Conservation (phyloP, 2,113 vertebrate species). For the Ivindomyrus marchei region DNA sequence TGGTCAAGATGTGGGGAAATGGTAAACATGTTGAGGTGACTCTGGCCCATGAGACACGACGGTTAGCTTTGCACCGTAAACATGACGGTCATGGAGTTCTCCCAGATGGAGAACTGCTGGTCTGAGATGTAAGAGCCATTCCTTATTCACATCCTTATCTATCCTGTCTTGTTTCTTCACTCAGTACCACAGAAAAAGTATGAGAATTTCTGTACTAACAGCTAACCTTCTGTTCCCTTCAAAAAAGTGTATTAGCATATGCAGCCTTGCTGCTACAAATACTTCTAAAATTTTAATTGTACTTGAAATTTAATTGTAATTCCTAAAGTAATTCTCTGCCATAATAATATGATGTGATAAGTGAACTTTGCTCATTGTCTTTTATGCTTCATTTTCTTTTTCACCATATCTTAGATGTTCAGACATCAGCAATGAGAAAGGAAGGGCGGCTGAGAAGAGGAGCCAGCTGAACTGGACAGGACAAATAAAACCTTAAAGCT, state of each 20-base stretch:
- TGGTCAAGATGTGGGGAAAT: neutral
- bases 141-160: neutral
- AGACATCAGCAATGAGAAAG: neutral
- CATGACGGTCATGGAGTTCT: neutral
- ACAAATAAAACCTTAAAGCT: neutral
- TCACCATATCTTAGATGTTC: neutral
- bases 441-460: neutral
- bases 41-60: neutral
- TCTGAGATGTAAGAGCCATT: neutral
- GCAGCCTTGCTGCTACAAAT: neutral
- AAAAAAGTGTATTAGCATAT: neutral
- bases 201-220: neutral
- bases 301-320: neutral
- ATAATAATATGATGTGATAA: neutral
- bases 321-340: neutral
- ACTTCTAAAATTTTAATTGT: neutral
- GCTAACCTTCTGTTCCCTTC: neutral
- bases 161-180: neutral
- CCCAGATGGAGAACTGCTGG: neutral
- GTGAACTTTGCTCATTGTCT: neutral
- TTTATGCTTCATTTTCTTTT: neutral
- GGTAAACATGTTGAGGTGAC: neutral
- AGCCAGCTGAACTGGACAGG: neutral
- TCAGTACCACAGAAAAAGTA: neutral
- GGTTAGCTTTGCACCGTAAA: neutral